These are phyloP conservation scores for human (Homo sapiens) DNA, from an alignment of 2,113 vertebrate genomes.

Conservation along the genomic window GRCh38 chr2:123450501-123451000, in stretches of 20 bases:
- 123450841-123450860: background rate
- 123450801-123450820: background rate
- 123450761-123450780: background rate
- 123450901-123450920: background rate
- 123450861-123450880: background rate
- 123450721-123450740: background rate
- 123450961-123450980: background rate
- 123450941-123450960: background rate
- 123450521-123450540: slow-evolving; percentile 74
- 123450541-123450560: slow-evolving; percentile 68
- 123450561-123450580: slow-evolving; percentile 41
- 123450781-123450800: background rate
- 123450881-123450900: background rate
- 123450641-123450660: background rate
- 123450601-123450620: background rate
- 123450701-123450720: background rate
- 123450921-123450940: background rate
- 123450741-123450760: background rate
- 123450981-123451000: background rate
- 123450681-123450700: background rate
- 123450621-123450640: background rate
- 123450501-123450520: slow-evolving; percentile 78
- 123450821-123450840: background rate
- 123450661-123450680: slow-evolving; percentile 28
- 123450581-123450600: background rate